These are phyloP conservation scores for Anarrhichthys ocellatus DNA, from an alignment of 2,113 vertebrate genomes.

Conservation along the genomic window DNA sequence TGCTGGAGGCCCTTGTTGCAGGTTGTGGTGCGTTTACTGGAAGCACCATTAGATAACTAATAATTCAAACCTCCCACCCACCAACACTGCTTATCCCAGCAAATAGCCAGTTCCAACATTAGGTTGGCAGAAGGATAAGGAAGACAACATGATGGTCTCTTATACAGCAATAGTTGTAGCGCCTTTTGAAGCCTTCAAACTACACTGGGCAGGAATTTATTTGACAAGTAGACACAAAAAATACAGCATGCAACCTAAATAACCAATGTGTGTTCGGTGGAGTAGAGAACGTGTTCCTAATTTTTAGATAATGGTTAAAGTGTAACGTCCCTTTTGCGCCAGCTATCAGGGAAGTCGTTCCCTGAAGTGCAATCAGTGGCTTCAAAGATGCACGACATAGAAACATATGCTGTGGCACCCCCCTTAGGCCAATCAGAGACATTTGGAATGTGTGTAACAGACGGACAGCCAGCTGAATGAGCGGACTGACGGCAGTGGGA, in stretches of 20 bases:
- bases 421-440: slow-evolving; percentile 51
- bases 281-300: background rate
- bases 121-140: background rate
- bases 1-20: background rate
- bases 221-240: background rate
- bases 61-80: background rate
- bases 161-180: slow-evolving; percentile 21
- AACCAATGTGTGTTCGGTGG: slow-evolving; percentile 25
- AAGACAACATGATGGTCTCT: background rate
- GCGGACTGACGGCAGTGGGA: slow-evolving; percentile 7
- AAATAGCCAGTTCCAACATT: slow-evolving; percentile 4
- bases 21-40: background rate
- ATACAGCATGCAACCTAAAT: background rate
- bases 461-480: slow-evolving; percentile 54
- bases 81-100: background rate
- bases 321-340: background rate
- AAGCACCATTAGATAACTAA: background rate
- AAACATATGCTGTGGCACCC: slow-evolving; percentile 54
- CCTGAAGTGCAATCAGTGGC: slow-evolving; percentile 29
- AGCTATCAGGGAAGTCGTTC: background rate
- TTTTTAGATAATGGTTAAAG: background rate
- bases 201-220: background rate
- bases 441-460: slow-evolving; percentile 40
- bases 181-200: background rate
- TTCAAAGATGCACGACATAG: slow-evolving; percentile 40